phyloP scores from a whole-genome alignment of 2,888 invertebrate species.

The Sphaerophoria rueppellii region DNA sequence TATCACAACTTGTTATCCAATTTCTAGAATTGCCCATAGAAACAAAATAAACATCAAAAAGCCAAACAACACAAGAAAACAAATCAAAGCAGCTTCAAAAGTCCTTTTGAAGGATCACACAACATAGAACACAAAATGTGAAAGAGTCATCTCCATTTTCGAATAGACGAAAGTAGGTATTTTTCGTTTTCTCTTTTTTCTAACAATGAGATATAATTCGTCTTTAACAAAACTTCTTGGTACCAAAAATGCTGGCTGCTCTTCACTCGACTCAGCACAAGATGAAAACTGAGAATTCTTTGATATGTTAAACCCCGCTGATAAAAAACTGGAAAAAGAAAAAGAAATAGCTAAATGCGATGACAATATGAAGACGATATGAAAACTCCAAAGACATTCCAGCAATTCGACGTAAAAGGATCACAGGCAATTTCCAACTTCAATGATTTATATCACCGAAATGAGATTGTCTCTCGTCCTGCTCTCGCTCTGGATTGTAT shows the following conservation, averaged over 20 bases:
- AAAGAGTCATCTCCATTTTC: constrained; percentile 56
- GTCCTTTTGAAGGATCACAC: constrained; percentile 56
- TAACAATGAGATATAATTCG: constrained; percentile 57
- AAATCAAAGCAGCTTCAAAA: constrained; percentile 58
- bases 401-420: constrained; percentile 66
- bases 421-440: constrained; percentile 71
- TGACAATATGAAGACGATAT: constrained; percentile 16
- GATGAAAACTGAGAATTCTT: constrained; percentile 55
- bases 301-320: constrained; percentile 68
- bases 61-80: constrained; percentile 47
- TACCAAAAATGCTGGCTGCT: background rate
- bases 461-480: constrained; percentile 54
- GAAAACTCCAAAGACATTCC: constrained; percentile 51
- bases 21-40: constrained; percentile 43
- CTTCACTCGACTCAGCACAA: background rate
- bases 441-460: constrained; percentile 70
- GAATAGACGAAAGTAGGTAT: background rate
- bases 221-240: constrained; percentile 22
- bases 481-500: constrained; percentile 35
- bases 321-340: constrained; percentile 9
- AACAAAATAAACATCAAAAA: background rate
- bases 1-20: constrained; percentile 67
- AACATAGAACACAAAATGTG: constrained; percentile 67
- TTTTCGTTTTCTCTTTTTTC: constrained; percentile 58
- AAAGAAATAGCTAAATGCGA: background rate